Percentiles rank a stretch among this genome's conserved stretches.
Conservation (phyloP, 1,140 invertebrate species). For the Marisa cornuarietis region DNA sequence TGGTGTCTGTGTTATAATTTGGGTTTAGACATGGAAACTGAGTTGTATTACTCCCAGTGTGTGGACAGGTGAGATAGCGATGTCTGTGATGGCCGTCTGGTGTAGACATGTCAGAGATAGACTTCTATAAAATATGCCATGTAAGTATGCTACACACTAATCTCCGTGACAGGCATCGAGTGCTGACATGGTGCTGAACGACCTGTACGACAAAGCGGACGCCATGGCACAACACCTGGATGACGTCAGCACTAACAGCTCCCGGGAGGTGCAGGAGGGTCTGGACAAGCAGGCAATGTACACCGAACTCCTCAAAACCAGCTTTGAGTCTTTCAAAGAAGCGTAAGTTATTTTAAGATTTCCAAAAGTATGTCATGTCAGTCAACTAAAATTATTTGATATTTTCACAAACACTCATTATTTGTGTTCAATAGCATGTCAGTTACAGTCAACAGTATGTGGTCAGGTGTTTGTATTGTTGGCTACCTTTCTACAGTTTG, state of each 20-base stretch:
- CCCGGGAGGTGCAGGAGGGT: background rate
- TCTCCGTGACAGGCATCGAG: background rate
- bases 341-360: conserved; percentile 10
- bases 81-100: no score
- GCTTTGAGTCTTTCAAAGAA: conserved; percentile 18
- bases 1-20: no score
- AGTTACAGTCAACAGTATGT: no score
- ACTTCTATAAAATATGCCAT: background rate
- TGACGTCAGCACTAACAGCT: background rate
- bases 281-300: conserved; percentile 8
- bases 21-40: no score
- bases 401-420: no score
- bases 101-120: background rate
- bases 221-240: background rate
- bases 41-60: no score
- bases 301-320: conserved; percentile 11
- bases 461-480: no score
- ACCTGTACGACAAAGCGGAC: background rate
- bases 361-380: no score
- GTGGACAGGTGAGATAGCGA: no score
- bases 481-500: no score
- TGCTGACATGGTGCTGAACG: background rate
- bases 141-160: background rate
- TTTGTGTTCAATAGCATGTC: no score
- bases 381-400: no score